These are phyloP conservation scores for Enteromius treurensis DNA, from an alignment of 2,797 vertebrate species.

Conservation along the genomic window DNA sequence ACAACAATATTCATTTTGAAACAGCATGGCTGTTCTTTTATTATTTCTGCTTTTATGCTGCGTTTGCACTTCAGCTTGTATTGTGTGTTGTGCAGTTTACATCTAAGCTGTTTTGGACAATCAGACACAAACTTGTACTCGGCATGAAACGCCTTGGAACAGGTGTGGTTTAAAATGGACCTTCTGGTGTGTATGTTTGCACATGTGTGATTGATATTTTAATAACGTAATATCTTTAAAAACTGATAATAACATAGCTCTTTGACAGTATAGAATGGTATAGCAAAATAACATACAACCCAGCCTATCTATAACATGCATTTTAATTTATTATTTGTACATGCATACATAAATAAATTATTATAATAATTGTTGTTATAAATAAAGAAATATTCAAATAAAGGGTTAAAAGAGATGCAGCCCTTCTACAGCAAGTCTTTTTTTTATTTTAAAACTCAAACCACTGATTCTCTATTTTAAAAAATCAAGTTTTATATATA, in stretches of 20 bases:
- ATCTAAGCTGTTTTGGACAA: constrained; percentile 25
- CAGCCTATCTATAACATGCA: neutral
- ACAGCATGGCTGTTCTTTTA: constrained; percentile 48
- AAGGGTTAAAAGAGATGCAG: neutral
- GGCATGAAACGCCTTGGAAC: constrained; percentile 23
- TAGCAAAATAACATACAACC: neutral
- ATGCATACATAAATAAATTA: neutral
- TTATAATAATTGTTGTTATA: neutral
- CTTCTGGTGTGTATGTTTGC: constrained; percentile 1
- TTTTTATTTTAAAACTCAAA: neutral
- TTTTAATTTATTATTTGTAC: neutral
- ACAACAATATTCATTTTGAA: neutral
- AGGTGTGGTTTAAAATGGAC: constrained; percentile 1
- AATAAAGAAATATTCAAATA: neutral
- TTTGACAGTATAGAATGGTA: neutral
- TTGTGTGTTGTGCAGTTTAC: constrained; percentile 50
- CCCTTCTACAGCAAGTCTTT: neutral
- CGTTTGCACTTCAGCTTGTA: constrained; percentile 47
- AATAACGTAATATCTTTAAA: neutral
- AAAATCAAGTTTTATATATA: neutral
- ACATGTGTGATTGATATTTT: neutral
- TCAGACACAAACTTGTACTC: neutral
- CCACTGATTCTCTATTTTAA: neutral
- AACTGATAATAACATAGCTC: neutral
- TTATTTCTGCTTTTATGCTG: constrained; percentile 51